Evolutionary conservation across 2,888 invertebrate species (phyloP), one percentile per base, ranked within the genome.

Genomic region (Diadegma fenestrale): DNA sequence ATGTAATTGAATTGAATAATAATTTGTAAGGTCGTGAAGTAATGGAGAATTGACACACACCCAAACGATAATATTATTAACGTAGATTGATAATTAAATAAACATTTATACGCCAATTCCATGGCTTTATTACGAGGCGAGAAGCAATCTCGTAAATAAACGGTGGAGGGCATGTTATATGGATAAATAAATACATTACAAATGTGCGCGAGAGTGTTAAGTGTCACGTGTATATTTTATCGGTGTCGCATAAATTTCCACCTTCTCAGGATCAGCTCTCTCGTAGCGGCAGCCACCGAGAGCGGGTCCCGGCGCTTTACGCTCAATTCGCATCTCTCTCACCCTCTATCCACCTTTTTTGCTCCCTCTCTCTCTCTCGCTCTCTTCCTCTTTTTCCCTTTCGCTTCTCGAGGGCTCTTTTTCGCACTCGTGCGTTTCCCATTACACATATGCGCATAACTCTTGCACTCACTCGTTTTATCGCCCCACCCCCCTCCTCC

Each of bases 231-330:
- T 84, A 80, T 84, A 80, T 77, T 84, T 84, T 84, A 84, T 84
- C 84, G 84, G 80, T 84, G 84, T 84, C 84, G 84, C 84, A 84
- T 84, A 84, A 84, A 84, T 84, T 84, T 84, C 80, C 84, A 84
- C 76, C 84, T 84, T 84, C 84, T 80, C 76, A 64, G 76, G 84
- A 84, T 84, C 76, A 76, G 69, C 73, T 72, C 69, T 72, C 69
- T 61, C 69, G 69, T 22, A 54, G 41, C 69, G 51, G 43, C 68
- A 77, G 71, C 71, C 77, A 72, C 75, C 82, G 78, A 68, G 79
- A 73, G 79, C 41, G 63, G 54, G 43, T 66, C 77, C 51, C 77
- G 66, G 58, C 68, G 68, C 78, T 80, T 30, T 61, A 72, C 71
- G 80, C 80, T 80, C 72, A 64, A 80, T 80, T 80, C 63, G 41